phyloP scores from a whole-genome alignment of 2,888 invertebrate genomes.

The Polietes domitor region DNA sequence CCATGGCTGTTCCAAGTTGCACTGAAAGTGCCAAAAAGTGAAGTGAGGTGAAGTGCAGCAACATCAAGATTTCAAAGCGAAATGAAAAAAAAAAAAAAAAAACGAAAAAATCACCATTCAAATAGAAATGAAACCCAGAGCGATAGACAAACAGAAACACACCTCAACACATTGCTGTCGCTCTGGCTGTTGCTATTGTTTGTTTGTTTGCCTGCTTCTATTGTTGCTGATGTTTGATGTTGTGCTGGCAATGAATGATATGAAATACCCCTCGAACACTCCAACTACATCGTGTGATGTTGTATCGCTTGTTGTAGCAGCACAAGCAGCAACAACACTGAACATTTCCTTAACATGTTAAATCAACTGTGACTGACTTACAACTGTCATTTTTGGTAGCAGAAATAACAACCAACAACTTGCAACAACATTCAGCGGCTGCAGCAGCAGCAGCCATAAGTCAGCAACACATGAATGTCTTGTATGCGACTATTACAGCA shows the following conservation, averaged over 20 bases:
- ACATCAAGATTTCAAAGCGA: constrained; percentile 1
- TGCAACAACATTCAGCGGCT: not conserved
- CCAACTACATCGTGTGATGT: not conserved
- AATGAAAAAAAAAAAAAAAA: not conserved
- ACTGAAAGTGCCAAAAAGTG: constrained; percentile 35
- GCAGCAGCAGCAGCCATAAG: constrained; percentile 40
- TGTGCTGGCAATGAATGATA: not conserved
- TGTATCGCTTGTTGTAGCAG: not conserved
- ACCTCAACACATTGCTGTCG: constrained; percentile 37
- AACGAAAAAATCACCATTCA: not conserved
- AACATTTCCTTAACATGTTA: constrained; percentile 53
- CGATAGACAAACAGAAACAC: constrained; percentile 17
- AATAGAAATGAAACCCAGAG: not conserved
- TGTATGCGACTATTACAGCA: constrained; percentile 20
- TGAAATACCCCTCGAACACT: not conserved
- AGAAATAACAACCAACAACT: constrained; percentile 26
- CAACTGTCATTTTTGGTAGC: constrained; percentile 66
- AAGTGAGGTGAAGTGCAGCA: constrained; percentile 8
- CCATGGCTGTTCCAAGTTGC: not conserved
- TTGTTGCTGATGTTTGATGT: not conserved
- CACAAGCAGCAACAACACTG: not conserved
- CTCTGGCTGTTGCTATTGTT: not conserved
- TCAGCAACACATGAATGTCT: constrained; percentile 49
- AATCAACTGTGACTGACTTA: constrained; percentile 69
- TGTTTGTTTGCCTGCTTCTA: not conserved